Evolutionary conservation across 2,888 invertebrate species (phyloP).

Genomic region (Brachypterus glaber): DNA sequence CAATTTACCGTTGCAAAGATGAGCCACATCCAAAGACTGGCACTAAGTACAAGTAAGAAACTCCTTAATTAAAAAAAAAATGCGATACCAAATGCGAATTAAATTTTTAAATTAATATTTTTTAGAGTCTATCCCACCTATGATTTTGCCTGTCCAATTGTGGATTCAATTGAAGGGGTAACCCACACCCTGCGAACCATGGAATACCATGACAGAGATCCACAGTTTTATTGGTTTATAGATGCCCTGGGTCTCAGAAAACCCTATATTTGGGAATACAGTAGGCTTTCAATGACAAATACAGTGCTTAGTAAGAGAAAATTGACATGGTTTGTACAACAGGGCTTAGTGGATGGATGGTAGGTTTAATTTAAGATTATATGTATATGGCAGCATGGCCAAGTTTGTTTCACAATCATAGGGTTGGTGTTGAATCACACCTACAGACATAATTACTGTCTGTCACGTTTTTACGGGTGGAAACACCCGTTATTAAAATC

Average conservation of each 20-base stretch:
- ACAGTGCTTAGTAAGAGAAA: constrained; percentile 97
- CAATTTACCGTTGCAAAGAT: constrained; percentile 95
- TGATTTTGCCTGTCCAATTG: constrained; percentile 99
- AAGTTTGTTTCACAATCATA: too few relatives aligned
- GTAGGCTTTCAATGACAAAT: constrained; percentile 94
- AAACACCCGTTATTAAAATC: too few relatives aligned
- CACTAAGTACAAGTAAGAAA: constrained; percentile 77
- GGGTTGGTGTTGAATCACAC: too few relatives aligned
- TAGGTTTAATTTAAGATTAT: constrained; percentile 40
- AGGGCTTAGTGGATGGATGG: constrained; percentile 95
- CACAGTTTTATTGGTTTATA: constrained; percentile 96
- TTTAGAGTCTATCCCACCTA: constrained; percentile 96
- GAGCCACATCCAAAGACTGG: constrained; percentile 92
- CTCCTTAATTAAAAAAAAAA: constrained; percentile 7
- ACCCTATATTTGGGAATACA: constrained; percentile 94
- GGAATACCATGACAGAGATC: constrained; percentile 97
- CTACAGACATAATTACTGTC: too few relatives aligned
- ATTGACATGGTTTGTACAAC: constrained; percentile 94
- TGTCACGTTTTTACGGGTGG: too few relatives aligned
- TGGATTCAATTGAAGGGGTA: constrained; percentile 93
- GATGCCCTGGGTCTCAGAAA: constrained; percentile 77
- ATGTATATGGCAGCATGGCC: too few relatives aligned
- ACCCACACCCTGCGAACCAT: constrained; percentile 96
- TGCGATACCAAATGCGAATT: constrained; percentile 2
- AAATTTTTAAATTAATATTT: constrained; percentile 19